phyloP scores from a whole-genome alignment of 2,797 vertebrate species.

The Rhodeus uyekii region DNA sequence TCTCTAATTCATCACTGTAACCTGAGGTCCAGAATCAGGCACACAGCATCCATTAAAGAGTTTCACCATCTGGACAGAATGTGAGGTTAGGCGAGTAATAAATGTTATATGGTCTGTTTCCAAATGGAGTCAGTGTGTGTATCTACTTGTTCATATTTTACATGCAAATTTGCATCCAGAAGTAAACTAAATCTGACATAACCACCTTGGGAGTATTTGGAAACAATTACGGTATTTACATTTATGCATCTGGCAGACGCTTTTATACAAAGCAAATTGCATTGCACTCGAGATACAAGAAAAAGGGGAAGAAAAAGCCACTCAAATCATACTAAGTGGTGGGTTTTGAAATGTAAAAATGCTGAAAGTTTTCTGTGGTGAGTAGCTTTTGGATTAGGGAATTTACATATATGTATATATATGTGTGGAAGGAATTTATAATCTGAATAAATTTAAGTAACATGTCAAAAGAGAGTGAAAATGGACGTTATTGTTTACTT shows the following conservation, averaged over 20 bases:
- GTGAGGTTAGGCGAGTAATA: not conserved
- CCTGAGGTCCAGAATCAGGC: not conserved
- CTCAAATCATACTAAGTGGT: too few relatives aligned
- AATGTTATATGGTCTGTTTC: not conserved
- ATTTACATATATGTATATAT: too few relatives aligned
- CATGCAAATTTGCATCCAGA: not conserved
- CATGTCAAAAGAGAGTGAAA: not conserved
- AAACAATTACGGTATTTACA: too few relatives aligned
- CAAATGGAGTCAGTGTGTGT: too few relatives aligned
- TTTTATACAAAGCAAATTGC: too few relatives aligned
- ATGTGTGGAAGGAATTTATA: not conserved
- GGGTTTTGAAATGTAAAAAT: not conserved
- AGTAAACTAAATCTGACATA: not conserved
- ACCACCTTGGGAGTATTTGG: not conserved
- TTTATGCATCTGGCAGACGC: too few relatives aligned
- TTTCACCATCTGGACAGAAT: not conserved
- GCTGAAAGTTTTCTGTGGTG: not conserved
- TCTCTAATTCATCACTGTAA: not conserved
- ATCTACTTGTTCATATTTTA: not conserved
- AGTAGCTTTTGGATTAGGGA: not conserved
- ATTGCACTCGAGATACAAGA: too few relatives aligned
- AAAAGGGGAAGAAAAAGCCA: too few relatives aligned
- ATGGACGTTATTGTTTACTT: not conserved
- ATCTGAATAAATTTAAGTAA: not conserved
- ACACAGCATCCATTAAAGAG: not conserved